phyloP scores from a whole-genome alignment of 2,113 vertebrate genomes.

The Dicentrarchus labrax region DNA sequence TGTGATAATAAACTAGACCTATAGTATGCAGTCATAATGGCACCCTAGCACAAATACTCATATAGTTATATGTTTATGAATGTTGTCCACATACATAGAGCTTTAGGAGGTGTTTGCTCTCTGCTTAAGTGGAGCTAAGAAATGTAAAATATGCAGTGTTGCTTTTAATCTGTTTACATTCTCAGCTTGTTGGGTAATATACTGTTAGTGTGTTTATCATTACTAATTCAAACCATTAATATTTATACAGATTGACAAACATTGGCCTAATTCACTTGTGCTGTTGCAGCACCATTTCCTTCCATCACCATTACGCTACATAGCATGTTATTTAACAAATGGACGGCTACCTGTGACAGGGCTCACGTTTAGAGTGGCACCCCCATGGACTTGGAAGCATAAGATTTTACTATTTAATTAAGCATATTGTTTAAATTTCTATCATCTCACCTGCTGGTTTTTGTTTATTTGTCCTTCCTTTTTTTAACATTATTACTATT shows the following conservation, averaged over 20 bases:
- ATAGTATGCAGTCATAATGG: background rate
- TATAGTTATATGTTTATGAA: background rate
- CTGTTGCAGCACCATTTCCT: conserved; percentile 4
- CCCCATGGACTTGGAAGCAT: too few relatives aligned
- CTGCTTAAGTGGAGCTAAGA: background rate
- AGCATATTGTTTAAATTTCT: too few relatives aligned
- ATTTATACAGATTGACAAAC: conserved; percentile 22
- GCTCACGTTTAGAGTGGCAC: too few relatives aligned
- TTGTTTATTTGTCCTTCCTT: too few relatives aligned
- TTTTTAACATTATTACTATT: too few relatives aligned
- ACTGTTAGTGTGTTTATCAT: background rate
- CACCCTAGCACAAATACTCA: too few relatives aligned
- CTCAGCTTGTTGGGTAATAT: background rate
- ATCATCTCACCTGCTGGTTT: too few relatives aligned
- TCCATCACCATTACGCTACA: conserved; percentile 21
- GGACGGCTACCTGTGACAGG: too few relatives aligned
- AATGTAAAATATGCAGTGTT: background rate
- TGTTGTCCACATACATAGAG: background rate
- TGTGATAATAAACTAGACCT: background rate
- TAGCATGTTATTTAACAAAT: background rate
- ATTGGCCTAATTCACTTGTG: conserved; percentile 23
- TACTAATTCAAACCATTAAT: conserved; percentile 35
- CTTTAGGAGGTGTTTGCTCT: background rate
- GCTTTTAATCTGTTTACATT: background rate
- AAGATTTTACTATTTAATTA: too few relatives aligned